Conservation (phyloP, 2,888 invertebrate genomes). For the Lamproptera curius region DNA sequence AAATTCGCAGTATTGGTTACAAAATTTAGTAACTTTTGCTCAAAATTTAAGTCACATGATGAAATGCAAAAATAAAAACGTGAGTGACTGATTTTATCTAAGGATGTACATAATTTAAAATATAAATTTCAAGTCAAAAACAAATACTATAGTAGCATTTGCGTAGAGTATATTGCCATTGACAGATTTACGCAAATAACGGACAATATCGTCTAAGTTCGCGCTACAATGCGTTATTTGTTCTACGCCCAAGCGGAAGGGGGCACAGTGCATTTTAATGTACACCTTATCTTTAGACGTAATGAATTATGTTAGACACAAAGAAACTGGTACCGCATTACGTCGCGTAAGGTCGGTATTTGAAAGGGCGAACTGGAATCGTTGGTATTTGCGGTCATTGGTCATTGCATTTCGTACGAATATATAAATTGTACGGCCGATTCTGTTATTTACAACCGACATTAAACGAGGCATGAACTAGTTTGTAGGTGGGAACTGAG, state of each 20-base stretch:
- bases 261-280: constrained; percentile 18
- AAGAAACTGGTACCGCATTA: constrained; percentile 49
- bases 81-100: no score
- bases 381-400: constrained; percentile 45
- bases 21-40: no score
- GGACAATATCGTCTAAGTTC: constrained; percentile 6
- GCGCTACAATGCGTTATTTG: constrained; percentile 8
- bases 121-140: no score
- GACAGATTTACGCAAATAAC: constrained; percentile 6
- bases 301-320: constrained; percentile 37
- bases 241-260: constrained; percentile 23
- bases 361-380: constrained; percentile 57
- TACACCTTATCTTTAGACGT: constrained; percentile 14
- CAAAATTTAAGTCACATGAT: no score
- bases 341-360: constrained; percentile 63
- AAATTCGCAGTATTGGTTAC: no score
- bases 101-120: no score
- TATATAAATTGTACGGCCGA: constrained; percentile 6
- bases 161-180: no score
- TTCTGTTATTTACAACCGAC: no score
- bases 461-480: background rate
- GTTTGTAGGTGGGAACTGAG: no score
- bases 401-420: constrained; percentile 33
- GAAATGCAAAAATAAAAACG: no score
- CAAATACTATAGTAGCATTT: no score